Evolutionary conservation across 2,113 vertebrate species (phyloP), one percentile per base, ranked within the genome.

Genomic region (Myodes glareolus): DNA sequence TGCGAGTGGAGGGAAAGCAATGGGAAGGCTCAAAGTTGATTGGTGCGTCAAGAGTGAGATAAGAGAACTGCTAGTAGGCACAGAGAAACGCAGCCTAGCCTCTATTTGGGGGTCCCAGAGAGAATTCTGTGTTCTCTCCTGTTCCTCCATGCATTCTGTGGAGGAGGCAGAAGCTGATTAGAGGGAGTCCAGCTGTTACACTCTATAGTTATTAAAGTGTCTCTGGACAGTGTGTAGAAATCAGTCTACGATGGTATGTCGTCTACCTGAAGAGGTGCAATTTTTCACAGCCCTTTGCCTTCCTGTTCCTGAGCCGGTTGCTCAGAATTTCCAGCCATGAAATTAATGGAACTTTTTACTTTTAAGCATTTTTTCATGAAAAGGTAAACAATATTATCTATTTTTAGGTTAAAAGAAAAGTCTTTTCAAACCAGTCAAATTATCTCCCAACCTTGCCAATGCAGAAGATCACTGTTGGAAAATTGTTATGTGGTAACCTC

Each of bases 331-430:
- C 42, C 16, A 77, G 11, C 25, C 16, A 45, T 23, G 19, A 31
- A 33, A 31, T 10, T 95, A 91, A 70, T 42, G 87, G 82, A 76
- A 11, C 23, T 81, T 94, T 45, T n/a, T 81, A 25, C 31, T 65
- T 92, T 93, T 27, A 92, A 88, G 27, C 67, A 21, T 8, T 36
- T 65, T 94, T 88, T 1, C 76, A 88, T 50, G 39, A 91, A 75
- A 47, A 42, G 31, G 58, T 86, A 65, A 89, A 16, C 75, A 80
- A 80, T 55, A 81, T 55, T 58, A 23, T 10, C 13, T 77, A 33
- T 61, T 96, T 96, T 89, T 36, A 91, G 6, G 52, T 89, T 93
- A 81, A 92, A 91, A 58, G 72, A 27, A 27, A 90, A 67, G 72
- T 90, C 23, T 36, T 97, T 92, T 88, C n/a, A 42, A 67, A 27